phyloP scores from a whole-genome alignment of 2,888 invertebrate species.

The Diabrotica balteata region DNA sequence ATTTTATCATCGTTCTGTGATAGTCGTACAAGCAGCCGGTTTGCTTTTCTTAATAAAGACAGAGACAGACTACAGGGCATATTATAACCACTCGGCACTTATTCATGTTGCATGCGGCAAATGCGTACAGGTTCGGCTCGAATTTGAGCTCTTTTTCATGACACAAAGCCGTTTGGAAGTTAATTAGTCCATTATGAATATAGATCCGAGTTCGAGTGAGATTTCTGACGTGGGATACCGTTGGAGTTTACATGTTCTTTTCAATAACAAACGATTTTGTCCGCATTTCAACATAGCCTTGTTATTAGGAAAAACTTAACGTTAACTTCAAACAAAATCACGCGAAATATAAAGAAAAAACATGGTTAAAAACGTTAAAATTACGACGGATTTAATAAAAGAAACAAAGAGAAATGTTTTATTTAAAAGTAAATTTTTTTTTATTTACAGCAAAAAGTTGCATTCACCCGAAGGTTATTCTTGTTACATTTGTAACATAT shows the following conservation, averaged over 20 bases:
- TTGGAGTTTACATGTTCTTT: neutral
- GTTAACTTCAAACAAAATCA: too few relatives aligned
- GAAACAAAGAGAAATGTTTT: too few relatives aligned
- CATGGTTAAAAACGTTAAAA: too few relatives aligned
- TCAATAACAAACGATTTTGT: neutral
- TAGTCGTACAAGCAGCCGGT: neutral
- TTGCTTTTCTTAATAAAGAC: conserved; percentile 13
- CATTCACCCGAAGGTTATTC: too few relatives aligned
- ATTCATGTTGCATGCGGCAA: conserved; percentile 24
- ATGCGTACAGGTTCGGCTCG: conserved; percentile 17
- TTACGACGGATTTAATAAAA: too few relatives aligned
- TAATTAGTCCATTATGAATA: neutral
- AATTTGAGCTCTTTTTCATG: conserved; percentile 14
- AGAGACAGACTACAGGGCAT: conserved; percentile 16
- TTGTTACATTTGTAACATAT: too few relatives aligned
- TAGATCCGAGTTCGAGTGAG: neutral
- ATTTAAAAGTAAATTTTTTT: too few relatives aligned
- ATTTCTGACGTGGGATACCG: neutral
- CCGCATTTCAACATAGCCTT: neutral
- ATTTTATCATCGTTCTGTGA: too few relatives aligned
- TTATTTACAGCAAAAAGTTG: too few relatives aligned
- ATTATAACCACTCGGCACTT: conserved; percentile 17
- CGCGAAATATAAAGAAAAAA: too few relatives aligned
- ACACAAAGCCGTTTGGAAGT: conserved; percentile 14
- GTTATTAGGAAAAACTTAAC: too few relatives aligned